phyloP scores from a whole-genome alignment of 2,113 vertebrate genomes.

The Odontesthes bonariensis region DNA sequence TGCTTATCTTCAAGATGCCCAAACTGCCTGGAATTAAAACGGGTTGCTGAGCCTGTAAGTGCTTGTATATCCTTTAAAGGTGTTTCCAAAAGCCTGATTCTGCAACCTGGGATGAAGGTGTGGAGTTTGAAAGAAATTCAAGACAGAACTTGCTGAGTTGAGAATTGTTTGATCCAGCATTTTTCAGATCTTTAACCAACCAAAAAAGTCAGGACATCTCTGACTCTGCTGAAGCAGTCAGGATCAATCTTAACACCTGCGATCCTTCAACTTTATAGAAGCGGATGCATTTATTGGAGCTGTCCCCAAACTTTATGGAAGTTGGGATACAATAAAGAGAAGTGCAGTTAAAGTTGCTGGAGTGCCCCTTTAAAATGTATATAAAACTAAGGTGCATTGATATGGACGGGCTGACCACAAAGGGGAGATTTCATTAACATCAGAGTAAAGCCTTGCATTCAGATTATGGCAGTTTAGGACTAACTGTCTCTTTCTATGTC shows the following conservation, averaged over 20 bases:
- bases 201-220: not conserved
- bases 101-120: not conserved
- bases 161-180: not conserved
- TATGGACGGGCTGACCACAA: no score
- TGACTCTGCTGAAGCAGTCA: not conserved
- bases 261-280: not conserved
- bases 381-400: no score
- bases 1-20: no score
- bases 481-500: not conserved
- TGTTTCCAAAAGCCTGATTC: not conserved
- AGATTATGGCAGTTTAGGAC: no score
- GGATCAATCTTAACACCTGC: conserved; percentile 2
- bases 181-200: not conserved
- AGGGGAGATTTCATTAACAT: no score
- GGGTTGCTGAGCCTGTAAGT: not conserved
- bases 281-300: not conserved
- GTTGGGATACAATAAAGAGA: not conserved
- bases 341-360: not conserved
- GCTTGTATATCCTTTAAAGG: not conserved
- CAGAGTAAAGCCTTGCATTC: no score
- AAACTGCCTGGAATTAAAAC: not conserved
- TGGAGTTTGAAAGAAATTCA: not conserved
- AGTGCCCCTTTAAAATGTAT: no score
- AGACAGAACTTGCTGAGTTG: not conserved
- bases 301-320: not conserved